Evolutionary conservation across 92 coral and sea anemone genomes (phyloP).

Genomic region (Montipora capitata): DNA sequence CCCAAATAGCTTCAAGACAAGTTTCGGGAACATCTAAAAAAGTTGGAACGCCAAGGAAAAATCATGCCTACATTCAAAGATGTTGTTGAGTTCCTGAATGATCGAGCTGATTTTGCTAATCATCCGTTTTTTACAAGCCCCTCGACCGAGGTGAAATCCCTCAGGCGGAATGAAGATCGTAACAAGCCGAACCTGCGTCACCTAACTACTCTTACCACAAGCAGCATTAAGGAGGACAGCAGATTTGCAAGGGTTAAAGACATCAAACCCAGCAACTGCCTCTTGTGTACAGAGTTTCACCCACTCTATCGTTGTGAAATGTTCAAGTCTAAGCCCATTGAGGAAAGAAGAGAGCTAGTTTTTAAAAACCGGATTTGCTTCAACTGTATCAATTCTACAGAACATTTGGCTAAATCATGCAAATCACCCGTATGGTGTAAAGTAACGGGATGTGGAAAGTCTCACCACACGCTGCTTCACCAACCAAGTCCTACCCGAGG

Average conservation of each 20-base stretch:
- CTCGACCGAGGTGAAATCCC: slow-evolving; percentile 5
- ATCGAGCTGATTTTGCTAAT: slow-evolving; percentile 75
- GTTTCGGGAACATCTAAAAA: slow-evolving; percentile 53
- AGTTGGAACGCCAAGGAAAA: slow-evolving; percentile 55
- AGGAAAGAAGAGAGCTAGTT: slow-evolving; percentile 51
- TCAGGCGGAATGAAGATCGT: too few species aligned
- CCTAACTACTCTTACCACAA: too few species aligned
- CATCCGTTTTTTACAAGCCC: slow-evolving; percentile 73
- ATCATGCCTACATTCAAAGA: slow-evolving; percentile 69
- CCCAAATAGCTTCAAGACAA: too few species aligned
- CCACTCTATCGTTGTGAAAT: too few species aligned
- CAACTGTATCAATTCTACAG: slow-evolving; percentile 70
- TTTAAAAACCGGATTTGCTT: slow-evolving; percentile 35
- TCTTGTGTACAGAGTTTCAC: too few species aligned
- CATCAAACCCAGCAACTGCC: too few species aligned
- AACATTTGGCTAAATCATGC: slow-evolving; percentile 53
- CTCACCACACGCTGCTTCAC: slow-evolving; percentile 63
- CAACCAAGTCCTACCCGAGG: background rate
- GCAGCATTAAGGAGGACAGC: too few species aligned
- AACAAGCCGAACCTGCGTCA: too few species aligned
- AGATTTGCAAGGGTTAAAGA: too few species aligned
- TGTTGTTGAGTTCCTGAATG: slow-evolving; percentile 69
- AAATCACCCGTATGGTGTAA: slow-evolving; percentile 44
- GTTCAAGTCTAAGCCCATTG: slow-evolving; percentile 41
- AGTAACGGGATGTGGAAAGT: slow-evolving; percentile 58